Evolutionary conservation across 2,888 invertebrate genomes (phyloP).

Genomic region (Dermolepida albohirtum): DNA sequence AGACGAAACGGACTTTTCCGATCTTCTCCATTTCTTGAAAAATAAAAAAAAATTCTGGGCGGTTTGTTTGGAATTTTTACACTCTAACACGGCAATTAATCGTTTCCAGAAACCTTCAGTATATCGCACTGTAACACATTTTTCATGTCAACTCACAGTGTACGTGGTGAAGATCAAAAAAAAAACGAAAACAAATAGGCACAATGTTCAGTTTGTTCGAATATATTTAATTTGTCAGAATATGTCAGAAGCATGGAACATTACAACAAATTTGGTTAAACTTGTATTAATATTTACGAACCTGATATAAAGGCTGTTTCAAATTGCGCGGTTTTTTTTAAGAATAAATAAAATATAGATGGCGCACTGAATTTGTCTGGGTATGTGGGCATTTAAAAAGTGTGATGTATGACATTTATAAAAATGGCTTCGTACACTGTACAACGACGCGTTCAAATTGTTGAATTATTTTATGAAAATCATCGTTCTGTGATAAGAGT

Average conservation of each 20-base stretch:
- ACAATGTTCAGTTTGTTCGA: constrained; percentile 10
- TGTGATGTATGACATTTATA: too few relatives aligned
- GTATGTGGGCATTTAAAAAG: too few relatives aligned
- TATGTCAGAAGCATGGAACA: background rate
- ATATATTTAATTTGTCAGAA: constrained; percentile 19
- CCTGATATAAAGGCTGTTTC: too few relatives aligned
- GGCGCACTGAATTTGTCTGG: too few relatives aligned
- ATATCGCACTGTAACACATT: constrained; percentile 26
- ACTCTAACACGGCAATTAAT: constrained; percentile 37
- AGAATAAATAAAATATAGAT: too few relatives aligned
- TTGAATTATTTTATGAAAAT: too few relatives aligned
- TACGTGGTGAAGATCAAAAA: constrained; percentile 6
- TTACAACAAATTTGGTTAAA: background rate
- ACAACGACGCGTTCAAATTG: too few relatives aligned
- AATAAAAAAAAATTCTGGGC: constrained; percentile 31
- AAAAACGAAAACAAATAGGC: constrained; percentile 8
- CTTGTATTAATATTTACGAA: background rate
- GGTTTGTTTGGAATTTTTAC: constrained; percentile 41
- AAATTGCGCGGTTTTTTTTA: too few relatives aligned
- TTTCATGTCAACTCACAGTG: constrained; percentile 17
- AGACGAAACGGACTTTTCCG: constrained; percentile 33
- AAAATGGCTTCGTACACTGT: too few relatives aligned
- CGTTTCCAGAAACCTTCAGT: constrained; percentile 34
- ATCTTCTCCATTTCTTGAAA: constrained; percentile 15
- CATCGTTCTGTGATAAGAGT: too few relatives aligned